Conservation (phyloP, 1,140 invertebrate species). For the Anastrepha ludens region DNA sequence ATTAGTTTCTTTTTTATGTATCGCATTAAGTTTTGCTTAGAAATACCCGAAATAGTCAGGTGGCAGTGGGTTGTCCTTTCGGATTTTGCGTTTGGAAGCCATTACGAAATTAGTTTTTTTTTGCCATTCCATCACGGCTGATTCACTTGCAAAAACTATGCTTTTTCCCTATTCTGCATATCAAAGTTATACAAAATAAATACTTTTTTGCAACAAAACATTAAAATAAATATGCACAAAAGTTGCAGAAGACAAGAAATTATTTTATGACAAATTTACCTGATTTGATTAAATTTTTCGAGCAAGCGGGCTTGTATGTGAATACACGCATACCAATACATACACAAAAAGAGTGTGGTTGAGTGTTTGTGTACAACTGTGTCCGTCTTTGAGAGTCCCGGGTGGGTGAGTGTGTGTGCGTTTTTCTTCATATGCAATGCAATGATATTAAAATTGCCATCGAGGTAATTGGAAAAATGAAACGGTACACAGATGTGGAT, state of each 20-base stretch:
- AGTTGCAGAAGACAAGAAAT: slow-evolving; percentile 29
- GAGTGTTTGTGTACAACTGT: background rate
- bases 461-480: slow-evolving; percentile 53
- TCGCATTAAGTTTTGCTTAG: background rate
- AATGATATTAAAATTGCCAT: slow-evolving; percentile 45
- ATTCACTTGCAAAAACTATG: slow-evolving; percentile 60
- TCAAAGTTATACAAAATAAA: slow-evolving; percentile 12
- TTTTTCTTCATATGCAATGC: background rate
- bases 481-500: background rate
- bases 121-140: background rate
- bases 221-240: slow-evolving; percentile 6
- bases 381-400: background rate
- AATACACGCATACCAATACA: background rate
- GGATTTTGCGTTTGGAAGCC: background rate
- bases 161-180: slow-evolving; percentile 49
- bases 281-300: slow-evolving; percentile 71
- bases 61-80: background rate
- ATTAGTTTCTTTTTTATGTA: slow-evolving; percentile 45
- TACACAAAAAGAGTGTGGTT: background rate
- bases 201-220: slow-evolving; percentile 11
- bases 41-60: background rate
- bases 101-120: slow-evolving; percentile 51
- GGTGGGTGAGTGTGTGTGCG: background rate
- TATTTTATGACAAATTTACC: slow-evolving; percentile 73
- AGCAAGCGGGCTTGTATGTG: background rate